Evolutionary conservation across 2,797 vertebrate genomes (phyloP), one percentile per base, ranked within the genome.

Genomic region (Sandelia bainsii): DNA sequence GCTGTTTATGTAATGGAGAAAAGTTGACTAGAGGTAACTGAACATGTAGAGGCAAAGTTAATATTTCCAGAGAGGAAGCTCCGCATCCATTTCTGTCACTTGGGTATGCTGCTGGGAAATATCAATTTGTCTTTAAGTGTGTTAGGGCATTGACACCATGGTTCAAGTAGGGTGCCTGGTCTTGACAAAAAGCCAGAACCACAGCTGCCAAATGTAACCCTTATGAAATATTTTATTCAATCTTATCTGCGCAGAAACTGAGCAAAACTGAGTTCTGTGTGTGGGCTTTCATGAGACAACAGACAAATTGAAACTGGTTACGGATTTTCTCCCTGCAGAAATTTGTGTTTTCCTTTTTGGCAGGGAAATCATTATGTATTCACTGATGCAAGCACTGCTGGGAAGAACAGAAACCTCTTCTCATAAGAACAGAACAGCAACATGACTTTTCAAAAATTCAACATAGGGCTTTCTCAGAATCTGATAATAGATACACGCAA

Each of bases 71-170:
- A 66, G 48, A 85, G 84, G 75, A 93, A 89, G 68, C 72, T 49
- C 44, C 39, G 60, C 56, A 93, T 95, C 70, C 19, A 89, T 94
- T 91, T 93, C 83, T 91, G 91, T 93, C 92, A 93, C 34, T 61
- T 9, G 83, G 56, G 85, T 88, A 94, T 92, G 91, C 78, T 90
- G 82, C 83, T 83, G 88, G 89, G 81, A 91, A 91, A 79, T 80
- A 66, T n/a, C 44, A 14, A 13, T 60, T 40, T 29, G 51, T 37
- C 49, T 50, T 59, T 70, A 49, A 45, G 22, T 63, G 58, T 42
- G 29, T 53, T 37, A 19, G 74, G 61, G 71, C 82, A 86, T 42
- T 88, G 79, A 91, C 84, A 83, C 75, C 19, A 17, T 52, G 62
- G 79, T 82, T 84, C 61, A 83, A 75, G 76, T 4, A 20, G 52